A percentile compares a stretch with the other conserved stretches of the same genome.
Conservation (phyloP, 92 coral and sea anemone genomes). For the Siderastrea radians region DNA sequence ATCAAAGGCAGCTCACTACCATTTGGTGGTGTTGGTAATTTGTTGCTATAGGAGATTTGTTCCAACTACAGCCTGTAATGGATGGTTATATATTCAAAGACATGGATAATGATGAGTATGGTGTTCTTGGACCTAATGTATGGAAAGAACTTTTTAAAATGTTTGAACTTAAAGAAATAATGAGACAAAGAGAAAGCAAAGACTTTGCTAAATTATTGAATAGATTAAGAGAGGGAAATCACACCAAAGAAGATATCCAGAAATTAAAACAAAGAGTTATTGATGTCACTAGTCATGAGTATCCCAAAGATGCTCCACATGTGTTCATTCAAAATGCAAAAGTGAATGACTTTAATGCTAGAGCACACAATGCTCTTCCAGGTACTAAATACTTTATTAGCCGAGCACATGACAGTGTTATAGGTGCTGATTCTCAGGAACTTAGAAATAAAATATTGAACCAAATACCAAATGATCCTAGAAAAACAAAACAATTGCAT, state of each 20-base stretch:
- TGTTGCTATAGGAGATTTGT: not conserved
- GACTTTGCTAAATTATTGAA: not conserved
- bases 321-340: slow-evolving; percentile 58
- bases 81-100: slow-evolving; percentile 14
- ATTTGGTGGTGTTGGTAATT: not conserved
- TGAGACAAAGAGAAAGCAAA: slow-evolving; percentile 54
- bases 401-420: slow-evolving; percentile 32
- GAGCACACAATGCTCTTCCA: slow-evolving; percentile 28
- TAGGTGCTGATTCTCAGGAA: slow-evolving; percentile 30
- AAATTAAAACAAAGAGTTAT: slow-evolving; percentile 30
- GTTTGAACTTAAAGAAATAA: slow-evolving; percentile 50
- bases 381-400: slow-evolving; percentile 18
- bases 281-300: not conserved
- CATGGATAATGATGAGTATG: slow-evolving; percentile 39
- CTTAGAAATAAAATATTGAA: slow-evolving; percentile 31
- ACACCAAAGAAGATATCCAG: slow-evolving; percentile 38
- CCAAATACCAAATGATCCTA: slow-evolving; percentile 56
- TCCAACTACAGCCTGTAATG: slow-evolving; percentile 42
- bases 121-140: slow-evolving; percentile 48
- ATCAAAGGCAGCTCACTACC: not conserved
- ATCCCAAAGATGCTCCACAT: slow-evolving; percentile 55
- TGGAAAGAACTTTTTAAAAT: too few relatives aligned
- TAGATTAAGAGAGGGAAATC: not conserved
- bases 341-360: slow-evolving; percentile 61
- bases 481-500: slow-evolving; percentile 55